Evolutionary conservation across 2,888 invertebrate genomes (phyloP), one percentile per base, ranked within the genome.

Genomic region (Orthosia gothica): DNA sequence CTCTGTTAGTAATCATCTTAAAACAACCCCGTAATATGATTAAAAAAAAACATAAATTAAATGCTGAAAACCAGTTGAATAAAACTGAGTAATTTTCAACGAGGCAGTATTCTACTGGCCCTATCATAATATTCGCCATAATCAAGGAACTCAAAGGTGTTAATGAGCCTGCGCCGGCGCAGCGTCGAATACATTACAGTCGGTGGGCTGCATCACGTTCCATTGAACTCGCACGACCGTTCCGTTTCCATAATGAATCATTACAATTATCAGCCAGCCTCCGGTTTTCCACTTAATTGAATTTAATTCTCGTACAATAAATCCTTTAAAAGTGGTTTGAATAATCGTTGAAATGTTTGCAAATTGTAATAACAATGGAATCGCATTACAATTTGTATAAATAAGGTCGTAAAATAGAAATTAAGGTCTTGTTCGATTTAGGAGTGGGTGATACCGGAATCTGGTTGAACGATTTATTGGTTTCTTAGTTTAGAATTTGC

Each of bases 161-260:
- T 61, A 63, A 84, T 76, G 70, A 80, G 69, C 47, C 45, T 58
- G 58, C 49, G 68, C 62, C 26, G 62, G 71, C 26, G 23, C 26
- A 65, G 71, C 26, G 23, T 40, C 57, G 26, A 74, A 75, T 75
- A 83, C 63, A 76, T 73, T 71, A 66, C 61, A 69, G 59, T 68
- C 52, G 65, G 90, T 91, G 87, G 88, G 90, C 85, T 66, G 88
- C 71, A 90, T 91, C 91, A 92, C 91, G 91, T 89, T 89, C 84
- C 76, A 79, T 77, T 74, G 83, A 82, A 76, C 78, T 71, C 67
- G 72, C 79, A 70, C 59, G 59, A 74, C 74, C 86, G 90, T 91
- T 93, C 93, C 93, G 94, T 92, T 95, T 95, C 90, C 93, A 94
- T 94, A 93, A 94, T 94, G 88, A 92, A 93, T 91, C 88, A 91